Percentiles rank a stretch among this genome's conserved stretches.
These are phyloP conservation scores for Irena cyanogastra DNA, from an alignment of 2,113 vertebrate species.

Conservation along the genomic window DNA sequence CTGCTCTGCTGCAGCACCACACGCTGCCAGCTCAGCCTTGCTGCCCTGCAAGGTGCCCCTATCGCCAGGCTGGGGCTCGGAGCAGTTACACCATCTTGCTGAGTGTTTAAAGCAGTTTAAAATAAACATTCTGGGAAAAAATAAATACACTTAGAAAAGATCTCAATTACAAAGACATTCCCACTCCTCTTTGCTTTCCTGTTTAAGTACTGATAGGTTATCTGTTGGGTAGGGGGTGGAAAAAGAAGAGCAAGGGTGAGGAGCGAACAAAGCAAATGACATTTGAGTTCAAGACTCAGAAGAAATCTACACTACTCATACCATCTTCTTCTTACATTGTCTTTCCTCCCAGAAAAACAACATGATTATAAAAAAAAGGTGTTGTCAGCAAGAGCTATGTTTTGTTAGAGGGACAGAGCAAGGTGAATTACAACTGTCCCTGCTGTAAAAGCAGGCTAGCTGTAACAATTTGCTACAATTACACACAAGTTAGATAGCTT, in stretches of 20 bases:
- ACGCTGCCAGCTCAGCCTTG: fast-evolving
- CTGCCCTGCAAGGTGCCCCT: neutral
- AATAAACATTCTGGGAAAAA: neutral
- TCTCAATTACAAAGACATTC: neutral
- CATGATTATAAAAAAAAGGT: neutral
- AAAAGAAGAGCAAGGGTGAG: neutral
- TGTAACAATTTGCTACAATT: neutral
- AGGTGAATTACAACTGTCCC: neutral
- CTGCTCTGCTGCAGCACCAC: neutral
- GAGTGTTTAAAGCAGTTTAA: neutral
- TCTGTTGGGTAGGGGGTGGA: neutral
- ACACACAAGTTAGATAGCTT: neutral
- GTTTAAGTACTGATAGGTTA: neutral
- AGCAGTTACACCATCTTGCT: neutral
- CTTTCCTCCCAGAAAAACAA: neutral
- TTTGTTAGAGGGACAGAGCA: neutral
- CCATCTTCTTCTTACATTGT: neutral
- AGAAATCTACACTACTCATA: neutral
- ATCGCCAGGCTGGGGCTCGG: fast-evolving
- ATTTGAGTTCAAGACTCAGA: neutral
- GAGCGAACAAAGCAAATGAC: neutral
- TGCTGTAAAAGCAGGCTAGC: neutral
- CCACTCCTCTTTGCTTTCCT: neutral
- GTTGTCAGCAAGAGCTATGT: neutral
- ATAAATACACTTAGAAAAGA: neutral